Base-by-base conservation (phyloP, 2,113 vertebrate genomes). In the Phrynocephalus versicolor region DNA sequence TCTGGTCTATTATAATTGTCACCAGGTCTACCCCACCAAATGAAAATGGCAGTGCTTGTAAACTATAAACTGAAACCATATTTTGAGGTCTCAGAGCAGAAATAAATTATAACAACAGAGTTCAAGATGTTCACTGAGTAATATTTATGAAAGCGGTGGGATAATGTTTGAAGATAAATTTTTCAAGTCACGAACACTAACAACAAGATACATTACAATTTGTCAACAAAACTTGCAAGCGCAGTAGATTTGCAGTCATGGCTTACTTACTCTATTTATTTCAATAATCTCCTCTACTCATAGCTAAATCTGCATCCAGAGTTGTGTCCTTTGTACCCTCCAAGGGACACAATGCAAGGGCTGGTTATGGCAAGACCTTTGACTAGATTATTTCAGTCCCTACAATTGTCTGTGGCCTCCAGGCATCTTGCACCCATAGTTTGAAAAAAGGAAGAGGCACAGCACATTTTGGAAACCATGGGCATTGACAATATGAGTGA, bases 1-100 rank as follows among this genome's bases (percentile, higher is more conserved):
- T 86, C 5, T 80, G 84, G 18, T 77, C 89, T 89, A 25, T 69
- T 88, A 27, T 64, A 82, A 88, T 89, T 90, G 6, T 45, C 87
- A 37, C 6, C 3, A 88, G 7, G 19, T 6, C 12, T 90, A 84
- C 3, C 62, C 10, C 70, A 57, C 81, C 60, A 64, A 18, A 87
- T n/a, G 0, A 27, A 88, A 60, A 78, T 12, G 0, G 45, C 27
- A 86, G 79, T 55, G 16, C 1, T 89, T 90, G 51, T 79, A 41
- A 70, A 89, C 35, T 58, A n/a, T 91, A 91, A 2, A 74, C 39
- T 13, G 72, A 33, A 65, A 25, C 51, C 85, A 15, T 45, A 72
- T 81, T 83, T 81, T 75, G 79, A 60, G 45, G 5, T 77, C 77
- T 19, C 25, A 10, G 16, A 76, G 51, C 19, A 85, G 37, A 79